Conservation (phyloP, 2,113 vertebrate species). For the Hippoglossus stenolepis region DNA sequence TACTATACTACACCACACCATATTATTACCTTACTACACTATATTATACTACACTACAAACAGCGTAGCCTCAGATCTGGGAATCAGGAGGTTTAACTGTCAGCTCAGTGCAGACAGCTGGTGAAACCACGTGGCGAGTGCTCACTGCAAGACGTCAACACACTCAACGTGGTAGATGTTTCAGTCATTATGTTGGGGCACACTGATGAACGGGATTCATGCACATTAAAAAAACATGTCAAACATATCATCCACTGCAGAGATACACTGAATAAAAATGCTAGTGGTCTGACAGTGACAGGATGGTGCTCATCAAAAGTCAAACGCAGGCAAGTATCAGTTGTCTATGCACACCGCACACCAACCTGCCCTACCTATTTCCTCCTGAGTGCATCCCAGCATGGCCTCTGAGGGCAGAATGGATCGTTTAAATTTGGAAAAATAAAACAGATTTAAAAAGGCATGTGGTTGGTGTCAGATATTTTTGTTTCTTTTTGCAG, state of each 20-base stretch:
- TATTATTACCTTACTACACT: not conserved
- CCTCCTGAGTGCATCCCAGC: slow-evolving; percentile 82
- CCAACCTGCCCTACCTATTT: slow-evolving; percentile 80
- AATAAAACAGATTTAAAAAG: not conserved
- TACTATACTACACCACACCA: no score
- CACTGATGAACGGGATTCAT: slow-evolving; percentile 47
- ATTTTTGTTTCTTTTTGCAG: not conserved
- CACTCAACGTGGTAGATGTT: not conserved
- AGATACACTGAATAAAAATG: not conserved
- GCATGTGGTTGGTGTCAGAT: not conserved
- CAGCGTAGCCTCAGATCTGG: not conserved
- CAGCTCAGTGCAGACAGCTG: slow-evolving; percentile 2
- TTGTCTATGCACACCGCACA: slow-evolving; percentile 66
- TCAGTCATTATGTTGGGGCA: slow-evolving; percentile 7
- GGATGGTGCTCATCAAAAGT: slow-evolving; percentile 44
- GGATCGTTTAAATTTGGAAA: slow-evolving; percentile 8
- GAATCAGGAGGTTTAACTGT: slow-evolving; percentile 10
- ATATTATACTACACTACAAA: not conserved
- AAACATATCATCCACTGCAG: slow-evolving; percentile 31
- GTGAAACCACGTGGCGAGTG: slow-evolving; percentile 29
- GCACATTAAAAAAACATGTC: slow-evolving; percentile 30
- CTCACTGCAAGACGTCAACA: slow-evolving; percentile 9
- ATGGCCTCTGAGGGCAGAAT: slow-evolving; percentile 77
- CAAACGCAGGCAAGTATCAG: slow-evolving; percentile 57
- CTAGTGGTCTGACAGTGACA: slow-evolving; percentile 32